A percentile compares a stretch with the other conserved stretches of the same genome.
phyloP scores from a whole-genome alignment of 2,113 vertebrate genomes.

The Dendrocopos noguchii region DNA sequence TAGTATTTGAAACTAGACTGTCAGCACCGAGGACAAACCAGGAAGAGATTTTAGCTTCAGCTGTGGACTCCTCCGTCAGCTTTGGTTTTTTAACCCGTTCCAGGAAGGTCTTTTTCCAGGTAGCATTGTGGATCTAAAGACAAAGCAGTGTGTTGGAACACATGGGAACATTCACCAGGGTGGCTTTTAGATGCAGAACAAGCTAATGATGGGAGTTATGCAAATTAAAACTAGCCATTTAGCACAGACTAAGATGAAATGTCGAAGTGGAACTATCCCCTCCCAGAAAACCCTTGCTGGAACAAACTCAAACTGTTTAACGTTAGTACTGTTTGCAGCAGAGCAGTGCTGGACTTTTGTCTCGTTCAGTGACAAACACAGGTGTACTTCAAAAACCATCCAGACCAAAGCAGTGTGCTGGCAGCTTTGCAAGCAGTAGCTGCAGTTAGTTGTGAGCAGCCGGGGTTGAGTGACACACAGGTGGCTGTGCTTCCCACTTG shows the following conservation, averaged over 20 bases:
- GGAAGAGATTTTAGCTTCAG: not conserved
- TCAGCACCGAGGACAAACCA: not conserved
- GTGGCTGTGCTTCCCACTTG: not conserved
- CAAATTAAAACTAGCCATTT: not conserved
- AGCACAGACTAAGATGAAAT: not conserved
- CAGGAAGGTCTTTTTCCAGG: not conserved
- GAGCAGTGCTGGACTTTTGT: not conserved
- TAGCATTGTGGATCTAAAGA: not conserved
- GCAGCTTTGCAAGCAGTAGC: not conserved
- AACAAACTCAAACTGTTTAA: not conserved
- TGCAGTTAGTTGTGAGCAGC: not conserved
- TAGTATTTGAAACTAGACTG: not conserved
- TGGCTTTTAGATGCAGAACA: not conserved
- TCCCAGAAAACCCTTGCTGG: not conserved
- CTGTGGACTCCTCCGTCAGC: not conserved
- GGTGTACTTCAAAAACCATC: not conserved
- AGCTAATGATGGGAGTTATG: not conserved
- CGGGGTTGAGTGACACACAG: not conserved
- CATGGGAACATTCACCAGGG: not conserved
- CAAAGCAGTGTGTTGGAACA: not conserved
- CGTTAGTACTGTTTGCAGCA: not conserved
- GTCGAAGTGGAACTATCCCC: not conserved
- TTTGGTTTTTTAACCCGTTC: not conserved
- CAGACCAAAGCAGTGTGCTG: not conserved
- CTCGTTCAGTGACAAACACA: not conserved